Base-by-base conservation (phyloP, 2,888 invertebrate species). In the Pogonocherus hispidulus region DNA sequence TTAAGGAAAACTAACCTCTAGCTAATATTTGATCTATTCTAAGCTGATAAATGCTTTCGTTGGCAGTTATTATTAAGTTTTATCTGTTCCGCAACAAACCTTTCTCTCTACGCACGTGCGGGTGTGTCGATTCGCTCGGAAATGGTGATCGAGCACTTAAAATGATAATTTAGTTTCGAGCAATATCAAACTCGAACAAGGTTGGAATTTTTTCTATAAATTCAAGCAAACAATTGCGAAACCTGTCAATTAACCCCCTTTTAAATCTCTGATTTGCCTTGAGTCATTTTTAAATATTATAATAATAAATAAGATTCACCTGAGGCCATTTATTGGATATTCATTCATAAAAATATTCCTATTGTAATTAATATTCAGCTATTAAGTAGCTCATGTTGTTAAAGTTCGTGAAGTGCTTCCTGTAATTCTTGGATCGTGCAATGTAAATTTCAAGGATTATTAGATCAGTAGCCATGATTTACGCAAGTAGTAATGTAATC, bases 111-210 rank as follows among this genome's bases (percentile, higher is more conserved):
- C 72, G 72, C 72, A 72, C 70, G 70, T 72, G 72, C 72, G 72
- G 72, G 72, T 59, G 72, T 72, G 72, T 62, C 59, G 59, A 47
- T 59, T 59, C 16, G 46, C 18, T 59, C 46, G 23, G 59, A 59
- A 56, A 47, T 27, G 32, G 46, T 41, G 32, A 27, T 59, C 16
- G 14, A 47, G 47, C 46, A 47, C 59, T 59, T 59, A 59, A 47
- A 46, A 59, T 70, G 16, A n/a, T 37, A 62, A 69, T 66, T 69
- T 75, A 59, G 72, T 75, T 75, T 73, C 66, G 73, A 71, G 75
- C 70, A 67, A 71, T 70, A 73, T 65, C 69, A 59, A 76, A 75
- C 69, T 75, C 76, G 76, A 71, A 75, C 76, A 75, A 76, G 76
- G 76, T 74, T 74, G 20, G 23, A 72, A 37, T 74, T 75, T 75